Conservation (phyloP, 1,140 invertebrate genomes). For the Drosophila pseudoobscura region DNA sequence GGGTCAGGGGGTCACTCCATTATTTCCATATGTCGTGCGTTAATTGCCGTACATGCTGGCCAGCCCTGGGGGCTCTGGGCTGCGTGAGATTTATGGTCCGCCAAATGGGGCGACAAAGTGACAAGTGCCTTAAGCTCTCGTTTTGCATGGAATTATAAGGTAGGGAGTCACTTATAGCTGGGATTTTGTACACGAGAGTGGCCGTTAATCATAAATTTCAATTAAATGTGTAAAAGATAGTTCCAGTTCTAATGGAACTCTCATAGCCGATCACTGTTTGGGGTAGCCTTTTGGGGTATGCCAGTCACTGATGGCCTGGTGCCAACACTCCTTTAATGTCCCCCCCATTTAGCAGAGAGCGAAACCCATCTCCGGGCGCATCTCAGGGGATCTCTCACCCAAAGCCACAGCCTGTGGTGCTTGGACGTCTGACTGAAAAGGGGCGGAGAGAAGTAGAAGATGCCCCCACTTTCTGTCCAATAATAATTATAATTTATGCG, state of each 20-base stretch:
- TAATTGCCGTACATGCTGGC: constrained; percentile 39
- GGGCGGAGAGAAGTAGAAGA: neutral
- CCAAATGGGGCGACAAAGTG: constrained; percentile 39
- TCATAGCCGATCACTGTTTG: too few species aligned
- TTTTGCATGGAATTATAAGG: constrained; percentile 6
- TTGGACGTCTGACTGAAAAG: neutral
- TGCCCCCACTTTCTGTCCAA: constrained; percentile 25
- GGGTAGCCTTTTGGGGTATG: too few species aligned
- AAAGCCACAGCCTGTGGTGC: neutral
- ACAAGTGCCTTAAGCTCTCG: constrained; percentile 50
- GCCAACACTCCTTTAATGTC: neutral
- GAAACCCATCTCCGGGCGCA: neutral
- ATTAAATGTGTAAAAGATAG: neutral
- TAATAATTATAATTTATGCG: constrained; percentile 79
- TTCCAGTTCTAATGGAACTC: too few species aligned
- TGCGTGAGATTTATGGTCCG: constrained; percentile 60
- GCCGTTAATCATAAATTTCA: constrained; percentile 29
- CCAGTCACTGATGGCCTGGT: neutral
- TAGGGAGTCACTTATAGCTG: constrained; percentile 24
- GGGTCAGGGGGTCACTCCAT: constrained; percentile 17
- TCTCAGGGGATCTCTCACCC: constrained; percentile 11
- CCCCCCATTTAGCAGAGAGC: too few species aligned
- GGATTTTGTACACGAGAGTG: neutral
- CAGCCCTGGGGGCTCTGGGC: neutral
- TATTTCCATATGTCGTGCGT: constrained; percentile 47